Conservation (phyloP, 2,797 vertebrate genomes). For the Chelonia mydas region DNA sequence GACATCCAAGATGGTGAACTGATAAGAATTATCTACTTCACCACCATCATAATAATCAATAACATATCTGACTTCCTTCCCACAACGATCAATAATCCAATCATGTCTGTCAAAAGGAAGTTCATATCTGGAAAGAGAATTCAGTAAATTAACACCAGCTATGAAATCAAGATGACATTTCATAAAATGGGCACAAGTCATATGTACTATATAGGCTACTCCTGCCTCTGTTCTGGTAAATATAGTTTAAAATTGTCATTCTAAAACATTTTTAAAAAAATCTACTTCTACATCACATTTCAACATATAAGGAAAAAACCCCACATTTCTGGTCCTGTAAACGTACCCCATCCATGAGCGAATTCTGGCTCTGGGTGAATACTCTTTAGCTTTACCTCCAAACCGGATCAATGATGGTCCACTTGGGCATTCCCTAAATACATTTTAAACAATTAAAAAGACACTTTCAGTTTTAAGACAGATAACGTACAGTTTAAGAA, state of each 20-base stretch:
- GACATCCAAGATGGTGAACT: slow-evolving; percentile 95
- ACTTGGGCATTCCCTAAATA: slow-evolving; percentile 93
- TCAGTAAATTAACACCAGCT: accelerated
- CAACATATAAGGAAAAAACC: accelerated
- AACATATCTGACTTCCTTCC: slow-evolving; percentile 93
- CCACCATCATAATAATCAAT: slow-evolving; percentile 97
- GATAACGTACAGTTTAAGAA: background rate
- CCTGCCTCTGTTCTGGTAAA: background rate
- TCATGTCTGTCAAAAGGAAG: slow-evolving; percentile 96
- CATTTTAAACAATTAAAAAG: background rate
- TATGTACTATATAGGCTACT: background rate
- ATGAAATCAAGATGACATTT: background rate
- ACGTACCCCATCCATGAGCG: slow-evolving; percentile 96
- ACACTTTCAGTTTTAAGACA: background rate
- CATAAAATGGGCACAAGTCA: background rate
- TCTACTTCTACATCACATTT: background rate
- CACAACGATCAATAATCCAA: slow-evolving; percentile 95
- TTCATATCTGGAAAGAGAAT: slow-evolving; percentile 86
- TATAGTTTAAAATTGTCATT: background rate
- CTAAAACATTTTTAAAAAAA: background rate
- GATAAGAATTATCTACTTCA: slow-evolving; percentile 88
- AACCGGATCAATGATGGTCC: slow-evolving; percentile 93
- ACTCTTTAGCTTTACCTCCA: slow-evolving; percentile 94
- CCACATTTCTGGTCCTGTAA: background rate
- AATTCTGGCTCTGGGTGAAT: slow-evolving; percentile 92